Conservation (phyloP, 2,113 vertebrate species). For the Phalacrocorax aristotelis region DNA sequence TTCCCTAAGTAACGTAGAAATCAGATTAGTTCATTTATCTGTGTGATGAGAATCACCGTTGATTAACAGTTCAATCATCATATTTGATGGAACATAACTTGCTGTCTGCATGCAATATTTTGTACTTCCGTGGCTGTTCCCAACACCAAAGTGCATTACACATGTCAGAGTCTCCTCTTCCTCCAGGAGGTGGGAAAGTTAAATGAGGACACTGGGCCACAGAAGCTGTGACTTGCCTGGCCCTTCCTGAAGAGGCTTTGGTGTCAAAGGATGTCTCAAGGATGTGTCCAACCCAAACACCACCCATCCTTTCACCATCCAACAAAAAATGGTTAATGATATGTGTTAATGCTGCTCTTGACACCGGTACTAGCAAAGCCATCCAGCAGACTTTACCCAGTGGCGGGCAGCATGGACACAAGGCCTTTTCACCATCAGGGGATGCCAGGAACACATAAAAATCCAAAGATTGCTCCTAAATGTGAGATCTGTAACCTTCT, state of each 20-base stretch:
- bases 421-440: background rate
- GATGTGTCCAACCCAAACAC: background rate
- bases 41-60: accelerated
- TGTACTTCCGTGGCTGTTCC: background rate
- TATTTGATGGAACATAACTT: background rate
- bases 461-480: background rate
- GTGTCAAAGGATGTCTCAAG: no score
- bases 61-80: background rate
- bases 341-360: background rate
- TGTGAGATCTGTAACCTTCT: background rate
- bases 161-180: background rate
- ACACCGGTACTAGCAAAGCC: background rate
- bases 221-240: background rate
- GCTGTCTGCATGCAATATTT: background rate
- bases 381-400: background rate
- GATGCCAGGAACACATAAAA: background rate
- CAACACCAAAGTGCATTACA: accelerated
- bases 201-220: background rate
- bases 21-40: background rate
- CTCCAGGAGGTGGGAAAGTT: background rate
- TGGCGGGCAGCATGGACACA: no score
- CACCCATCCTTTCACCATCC: background rate
- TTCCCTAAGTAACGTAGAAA: background rate
- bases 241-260: background rate
- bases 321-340: background rate